Evolutionary conservation across 2,888 invertebrate genomes (phyloP), one percentile per base, ranked within the genome.

Genomic region (Eupithecia subfuscata): DNA sequence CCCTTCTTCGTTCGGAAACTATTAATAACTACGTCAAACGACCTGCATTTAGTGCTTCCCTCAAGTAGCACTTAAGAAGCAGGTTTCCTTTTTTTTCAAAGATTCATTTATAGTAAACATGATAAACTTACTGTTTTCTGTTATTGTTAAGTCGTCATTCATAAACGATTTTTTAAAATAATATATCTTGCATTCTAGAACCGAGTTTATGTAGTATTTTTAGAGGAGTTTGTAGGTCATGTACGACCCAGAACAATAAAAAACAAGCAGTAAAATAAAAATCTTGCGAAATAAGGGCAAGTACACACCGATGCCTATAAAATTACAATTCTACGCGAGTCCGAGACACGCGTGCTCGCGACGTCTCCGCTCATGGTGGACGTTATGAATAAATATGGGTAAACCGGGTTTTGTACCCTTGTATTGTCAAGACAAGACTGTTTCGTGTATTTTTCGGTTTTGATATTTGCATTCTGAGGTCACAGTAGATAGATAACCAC

Each of bases 331-430:
- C 69, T 68, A 52, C 48, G 69, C 64, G 73, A 45, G 70, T 70
- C 48, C 73, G 77, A 77, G 79, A 79, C 82, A 84, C 82, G 82
- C 82, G 82, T 69, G 45, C 40, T 25, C 25, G 73, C 79, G 81
- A 81, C 80, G 70, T 76, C 77, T 79, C 63, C 70, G 63, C 71
- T 16, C 22, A 22, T 3, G 18, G 16, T 22, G 12, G 11, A 22
- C 11, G 43, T 68, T 45, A 68, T 0, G 0, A 45, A 14, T 43
- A 43, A 68, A 68, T 2, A 5, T 22, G 22, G 43, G 5, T 68
- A 45, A 22, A 68, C 68, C 43, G 45, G 14, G 68, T 45, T 68
- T 34, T 64, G 18, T 64, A 12, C 18, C 34, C 18, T 3, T 22
- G n/a, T 52, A 6, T 25, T 22, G 37, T 37, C 37, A 37, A 37